phyloP scores from a whole-genome alignment of 1,140 invertebrate genomes.

The Pygmarrhopalites habei region DNA sequence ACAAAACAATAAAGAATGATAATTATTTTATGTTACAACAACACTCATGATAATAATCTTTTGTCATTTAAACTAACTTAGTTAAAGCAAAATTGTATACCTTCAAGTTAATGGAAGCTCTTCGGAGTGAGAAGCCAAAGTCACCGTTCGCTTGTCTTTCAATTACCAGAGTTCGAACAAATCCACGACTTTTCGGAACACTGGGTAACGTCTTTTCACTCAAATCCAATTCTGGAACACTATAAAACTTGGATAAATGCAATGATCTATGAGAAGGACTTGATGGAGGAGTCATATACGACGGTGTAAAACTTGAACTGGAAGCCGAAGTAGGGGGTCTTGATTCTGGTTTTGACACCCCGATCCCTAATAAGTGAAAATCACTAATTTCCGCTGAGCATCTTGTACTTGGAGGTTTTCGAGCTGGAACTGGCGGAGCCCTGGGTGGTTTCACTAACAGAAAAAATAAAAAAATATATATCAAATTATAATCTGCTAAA shows the following conservation, averaged over 20 bases:
- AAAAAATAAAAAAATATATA: neutral
- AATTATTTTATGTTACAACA: slow-evolving; percentile 2
- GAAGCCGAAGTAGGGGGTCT: slow-evolving; percentile 35
- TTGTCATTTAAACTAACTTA: too few species aligned
- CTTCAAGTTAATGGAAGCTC: slow-evolving; percentile 67
- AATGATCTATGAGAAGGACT: slow-evolving; percentile 28
- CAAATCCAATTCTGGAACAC: slow-evolving; percentile 28
- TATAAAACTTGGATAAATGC: slow-evolving; percentile 28
- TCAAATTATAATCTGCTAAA: neutral
- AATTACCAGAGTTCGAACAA: slow-evolving; percentile 23
- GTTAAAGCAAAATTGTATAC: too few species aligned
- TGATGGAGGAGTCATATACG: slow-evolving; percentile 28
- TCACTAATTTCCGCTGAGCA: slow-evolving; percentile 17
- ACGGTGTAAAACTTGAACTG: slow-evolving; percentile 36
- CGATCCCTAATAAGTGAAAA: neutral
- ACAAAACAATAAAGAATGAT: neutral
- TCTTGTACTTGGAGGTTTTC: slow-evolving; percentile 14
- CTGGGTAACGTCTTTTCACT: slow-evolving; percentile 22
- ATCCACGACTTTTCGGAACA: slow-evolving; percentile 1
- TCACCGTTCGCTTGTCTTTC: slow-evolving; percentile 73
- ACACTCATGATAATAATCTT: neutral
- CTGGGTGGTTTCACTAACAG: slow-evolving; percentile 31
- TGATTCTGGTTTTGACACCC: too few species aligned
- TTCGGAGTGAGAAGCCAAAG: slow-evolving; percentile 88
- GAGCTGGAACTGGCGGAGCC: slow-evolving; percentile 24